These are phyloP conservation scores for Sialis fuliginosa DNA, from an alignment of 2,888 invertebrate genomes.

Conservation along the genomic window DNA sequence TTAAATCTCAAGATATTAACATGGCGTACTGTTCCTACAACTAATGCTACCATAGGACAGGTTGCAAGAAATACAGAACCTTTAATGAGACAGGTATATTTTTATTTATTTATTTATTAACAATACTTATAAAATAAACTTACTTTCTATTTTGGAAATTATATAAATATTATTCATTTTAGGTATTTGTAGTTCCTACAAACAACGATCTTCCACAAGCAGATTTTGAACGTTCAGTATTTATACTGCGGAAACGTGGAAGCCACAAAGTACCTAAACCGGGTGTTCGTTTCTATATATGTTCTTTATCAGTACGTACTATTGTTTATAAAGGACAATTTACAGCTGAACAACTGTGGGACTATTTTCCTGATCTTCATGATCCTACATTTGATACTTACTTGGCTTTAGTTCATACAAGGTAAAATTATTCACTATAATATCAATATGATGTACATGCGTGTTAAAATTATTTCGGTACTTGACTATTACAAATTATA, in stretches of 20 bases:
- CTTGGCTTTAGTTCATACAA: conserved; percentile 87
- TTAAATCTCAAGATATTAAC: conserved; percentile 68
- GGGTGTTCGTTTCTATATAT: conserved; percentile 86
- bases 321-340: conserved; percentile 97
- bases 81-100: conserved; percentile 78
- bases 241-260: conserved; percentile 82
- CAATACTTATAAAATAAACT: not conserved
- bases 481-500: no score
- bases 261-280: conserved; percentile 75
- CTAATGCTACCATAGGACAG: conserved; percentile 68
- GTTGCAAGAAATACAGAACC: conserved; percentile 93
- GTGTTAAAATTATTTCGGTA: not conserved
- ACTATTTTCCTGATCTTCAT: conserved; percentile 49
- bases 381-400: conserved; percentile 81
- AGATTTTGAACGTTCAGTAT: conserved; percentile 27
- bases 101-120: not conserved
- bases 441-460: not conserved
- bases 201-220: conserved; percentile 15
- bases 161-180: no score
- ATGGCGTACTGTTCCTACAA: conserved; percentile 89
- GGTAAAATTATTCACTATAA: not conserved
- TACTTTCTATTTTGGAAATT: no score
- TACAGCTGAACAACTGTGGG: conserved; percentile 85
- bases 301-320: conserved; percentile 77
- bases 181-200: conserved; percentile 38